Evolutionary conservation across 2,113 vertebrate genomes (phyloP).

Genomic region (Aythya baeri): DNA sequence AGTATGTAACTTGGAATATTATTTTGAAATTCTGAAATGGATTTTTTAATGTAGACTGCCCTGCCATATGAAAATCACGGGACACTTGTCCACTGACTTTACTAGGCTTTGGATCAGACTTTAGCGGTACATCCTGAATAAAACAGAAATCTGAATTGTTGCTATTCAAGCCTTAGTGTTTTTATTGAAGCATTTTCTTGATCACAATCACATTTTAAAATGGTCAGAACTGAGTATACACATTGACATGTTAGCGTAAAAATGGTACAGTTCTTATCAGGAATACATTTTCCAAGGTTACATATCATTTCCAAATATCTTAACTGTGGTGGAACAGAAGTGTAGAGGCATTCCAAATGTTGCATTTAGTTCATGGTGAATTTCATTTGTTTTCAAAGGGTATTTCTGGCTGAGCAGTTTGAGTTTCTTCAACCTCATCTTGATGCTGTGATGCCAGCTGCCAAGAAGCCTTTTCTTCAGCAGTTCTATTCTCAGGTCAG

Average conservation of each 20-base stretch:
- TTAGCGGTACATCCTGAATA: not conserved
- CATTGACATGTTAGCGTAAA: not conserved
- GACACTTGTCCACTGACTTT: not conserved
- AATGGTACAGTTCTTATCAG: accelerated
- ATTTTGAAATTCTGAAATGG: not conserved
- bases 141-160: not conserved
- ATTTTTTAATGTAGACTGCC: not conserved
- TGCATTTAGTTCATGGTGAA: not conserved
- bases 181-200: not conserved
- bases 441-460: constrained; percentile 96
- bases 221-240: not conserved
- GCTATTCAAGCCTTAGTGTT: not conserved
- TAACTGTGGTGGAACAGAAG: not conserved
- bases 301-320: not conserved
- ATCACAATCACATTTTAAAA: not conserved
- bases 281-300: not conserved
- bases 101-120: not conserved
- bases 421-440: constrained; percentile 96
- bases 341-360: not conserved
- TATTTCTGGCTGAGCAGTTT: constrained; percentile 97
- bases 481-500: constrained; percentile 98
- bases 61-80: not conserved
- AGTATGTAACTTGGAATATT: not conserved
- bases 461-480: constrained; percentile 98
- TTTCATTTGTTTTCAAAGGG: constrained; percentile 78